Conservation (phyloP, 1,140 invertebrate genomes). For the Drosophila kohkoa region DNA sequence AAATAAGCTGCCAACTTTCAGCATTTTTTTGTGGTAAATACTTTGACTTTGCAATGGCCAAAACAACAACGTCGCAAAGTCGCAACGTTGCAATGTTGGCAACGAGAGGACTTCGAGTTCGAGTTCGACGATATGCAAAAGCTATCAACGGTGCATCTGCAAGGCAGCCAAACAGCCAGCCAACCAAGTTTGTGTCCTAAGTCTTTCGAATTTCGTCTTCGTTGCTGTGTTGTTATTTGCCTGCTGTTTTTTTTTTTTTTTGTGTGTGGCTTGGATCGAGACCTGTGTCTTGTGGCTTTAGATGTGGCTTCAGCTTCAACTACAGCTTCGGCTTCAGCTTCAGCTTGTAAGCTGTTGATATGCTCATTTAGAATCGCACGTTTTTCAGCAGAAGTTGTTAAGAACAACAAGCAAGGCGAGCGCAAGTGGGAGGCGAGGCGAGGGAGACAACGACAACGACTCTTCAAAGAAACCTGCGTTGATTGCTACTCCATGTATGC, state of each 20-base stretch:
- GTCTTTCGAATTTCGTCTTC: conserved; percentile 59
- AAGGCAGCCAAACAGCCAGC: conserved; percentile 15
- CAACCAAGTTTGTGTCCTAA: conserved; percentile 52
- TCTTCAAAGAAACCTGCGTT: conserved; percentile 56
- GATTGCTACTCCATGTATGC: conserved; percentile 76
- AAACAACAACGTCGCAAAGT: conserved; percentile 4
- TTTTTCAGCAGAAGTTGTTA: conserved; percentile 83
- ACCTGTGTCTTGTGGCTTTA: conserved; percentile 29
- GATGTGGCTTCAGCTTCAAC: conserved; percentile 8
- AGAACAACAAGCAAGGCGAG: conserved; percentile 33
- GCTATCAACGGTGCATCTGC: conserved; percentile 79
- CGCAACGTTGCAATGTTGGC: not conserved
- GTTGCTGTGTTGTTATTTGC: conserved; percentile 32
- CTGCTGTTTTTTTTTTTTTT: conserved; percentile 7
- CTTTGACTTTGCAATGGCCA: conserved; percentile 43
- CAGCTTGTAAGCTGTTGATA: conserved; percentile 79
- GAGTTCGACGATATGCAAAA: conserved; percentile 73
- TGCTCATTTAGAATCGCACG: conserved; percentile 83
- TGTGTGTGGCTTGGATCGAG: conserved; percentile 31
- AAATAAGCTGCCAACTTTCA: conserved; percentile 77
- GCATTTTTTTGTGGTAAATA: conserved; percentile 58
- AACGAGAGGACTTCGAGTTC: conserved; percentile 24
- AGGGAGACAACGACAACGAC: conserved; percentile 23
- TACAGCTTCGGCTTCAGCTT: conserved; percentile 22
- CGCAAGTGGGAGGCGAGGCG: conserved; percentile 27